Evolutionary conservation across 2,797 vertebrate genomes (phyloP).

Genomic region (Carcharodon carcharias): DNA sequence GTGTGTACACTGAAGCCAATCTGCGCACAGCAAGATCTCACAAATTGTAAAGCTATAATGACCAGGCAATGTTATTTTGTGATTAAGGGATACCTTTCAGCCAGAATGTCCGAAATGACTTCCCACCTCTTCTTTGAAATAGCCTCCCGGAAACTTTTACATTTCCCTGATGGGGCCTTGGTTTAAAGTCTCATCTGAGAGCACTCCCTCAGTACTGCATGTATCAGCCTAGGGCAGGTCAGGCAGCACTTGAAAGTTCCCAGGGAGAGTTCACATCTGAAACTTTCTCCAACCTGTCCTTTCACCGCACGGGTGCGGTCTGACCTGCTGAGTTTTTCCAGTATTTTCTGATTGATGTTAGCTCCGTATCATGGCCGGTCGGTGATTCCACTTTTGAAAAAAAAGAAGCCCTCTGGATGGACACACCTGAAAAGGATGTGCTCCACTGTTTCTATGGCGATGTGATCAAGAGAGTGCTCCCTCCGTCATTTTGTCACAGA

Average conservation of each 20-base stretch:
- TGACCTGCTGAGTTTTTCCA: not conserved
- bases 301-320: not conserved
- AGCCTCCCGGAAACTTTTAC: too few species aligned
- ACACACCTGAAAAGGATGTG: not conserved
- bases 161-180: too few species aligned
- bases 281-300: not conserved
- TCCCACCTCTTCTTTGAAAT: too few species aligned
- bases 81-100: too few species aligned
- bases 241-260: not conserved
- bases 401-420: not conserved
- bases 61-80: not conserved
- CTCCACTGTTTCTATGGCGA: not conserved
- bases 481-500: not conserved
- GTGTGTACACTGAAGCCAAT: not conserved
- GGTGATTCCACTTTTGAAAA: not conserved
- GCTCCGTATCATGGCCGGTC: not conserved
- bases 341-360: not conserved
- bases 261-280: not conserved
- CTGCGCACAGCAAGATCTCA: not conserved
- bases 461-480: not conserved
- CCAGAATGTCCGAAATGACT: too few species aligned
- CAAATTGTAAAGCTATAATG: not conserved
- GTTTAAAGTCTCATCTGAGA: too few species aligned
- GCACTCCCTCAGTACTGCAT: not conserved
- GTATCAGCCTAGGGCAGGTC: not conserved